Evolutionary conservation across 2,113 vertebrate species (phyloP), one percentile per base, ranked within the genome.

Genomic region (Pionites leucogaster): DNA sequence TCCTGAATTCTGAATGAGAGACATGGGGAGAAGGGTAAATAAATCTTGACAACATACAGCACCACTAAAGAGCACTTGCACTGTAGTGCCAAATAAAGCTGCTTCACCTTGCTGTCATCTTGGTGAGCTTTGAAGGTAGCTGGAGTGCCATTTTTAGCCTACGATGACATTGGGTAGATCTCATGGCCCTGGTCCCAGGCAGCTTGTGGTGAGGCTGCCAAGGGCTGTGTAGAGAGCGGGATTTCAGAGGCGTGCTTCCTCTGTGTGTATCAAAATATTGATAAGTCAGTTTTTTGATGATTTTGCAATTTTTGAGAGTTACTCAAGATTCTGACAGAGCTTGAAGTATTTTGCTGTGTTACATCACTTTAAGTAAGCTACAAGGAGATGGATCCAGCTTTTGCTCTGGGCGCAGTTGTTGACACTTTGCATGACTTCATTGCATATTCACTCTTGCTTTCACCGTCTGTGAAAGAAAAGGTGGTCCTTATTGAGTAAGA

Each of bases 361-460:
- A 52, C 20, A 35, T 77, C 23, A 80, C 31, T 44, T 75, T 7
- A 71, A 39, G 31, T 22, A 25, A 16, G 6, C 42, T 53, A 17
- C 18, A n/a, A 18, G 27, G 10, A 19, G 35, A 10, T 18, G 17
- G n/a, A 53, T 37, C 9, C 20, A 20, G 3, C 55, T 71, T 91
- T 69, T 1, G 3, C 28, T 2, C 11, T 39, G 47, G 42, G 22
- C 2, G 0, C n/a, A 0, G 1, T 33, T 2, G 0, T 25, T 74
- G 25, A 49, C 37, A 41, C 42, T 13, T 69, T 25, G 13, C 10
- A 10, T 62, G 19, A 13, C 24, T 81, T 90, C 17, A 4, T 31
- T 42, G 17, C 41, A 42, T 67, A 12, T 33, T 64, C 29, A 28
- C 4, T 67, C 33, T 55, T 74, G 7, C 75, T 88, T 88, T 83